phyloP scores from a whole-genome alignment of 2,797 vertebrate genomes.

The Microctenopoma steveboyesi region DNA sequence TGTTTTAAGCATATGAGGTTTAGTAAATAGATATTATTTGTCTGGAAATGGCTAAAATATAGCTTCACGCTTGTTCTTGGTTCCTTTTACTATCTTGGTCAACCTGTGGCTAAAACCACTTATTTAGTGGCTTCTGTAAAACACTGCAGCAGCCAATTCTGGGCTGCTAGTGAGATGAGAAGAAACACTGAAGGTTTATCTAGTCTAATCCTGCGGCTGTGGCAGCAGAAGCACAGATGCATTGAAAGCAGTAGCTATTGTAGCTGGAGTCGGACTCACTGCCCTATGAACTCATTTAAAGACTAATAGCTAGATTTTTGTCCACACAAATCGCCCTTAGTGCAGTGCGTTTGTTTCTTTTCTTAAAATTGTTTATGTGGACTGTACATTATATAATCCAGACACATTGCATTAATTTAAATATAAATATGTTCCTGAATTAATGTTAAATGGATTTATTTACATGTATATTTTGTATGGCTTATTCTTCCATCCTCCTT shows the following conservation, averaged over 20 bases:
- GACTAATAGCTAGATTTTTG: slow-evolving; percentile 23
- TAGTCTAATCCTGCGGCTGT: slow-evolving; percentile 29
- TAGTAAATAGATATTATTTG: too few species aligned
- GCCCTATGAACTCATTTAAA: slow-evolving; percentile 35
- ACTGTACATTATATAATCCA: slow-evolving; percentile 7
- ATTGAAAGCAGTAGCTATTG: slow-evolving; percentile 31
- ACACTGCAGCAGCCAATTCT: slow-evolving; percentile 27
- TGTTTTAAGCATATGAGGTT: neutral
- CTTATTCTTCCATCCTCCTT: neutral
- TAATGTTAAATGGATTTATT: slow-evolving; percentile 23
- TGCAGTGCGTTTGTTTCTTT: slow-evolving; percentile 1
- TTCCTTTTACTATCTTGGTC: neutral
- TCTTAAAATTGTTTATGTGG: slow-evolving; percentile 33
- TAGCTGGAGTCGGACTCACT: slow-evolving; percentile 33
- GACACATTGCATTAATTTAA: neutral
- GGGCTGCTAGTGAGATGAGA: neutral
- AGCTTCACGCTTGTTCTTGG: neutral
- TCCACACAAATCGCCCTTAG: slow-evolving; percentile 14
- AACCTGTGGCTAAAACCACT: slow-evolving; percentile 20
- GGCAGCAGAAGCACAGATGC: slow-evolving; percentile 25
- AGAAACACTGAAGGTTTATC: slow-evolving; percentile 33
- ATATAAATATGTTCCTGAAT: slow-evolving; percentile 15
- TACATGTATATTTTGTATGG: neutral
- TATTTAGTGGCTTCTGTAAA: slow-evolving; percentile 31
- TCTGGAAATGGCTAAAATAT: neutral